Base-by-base conservation (phyloP, 2,888 invertebrate species). In the Ernsta delagoae region DNA sequence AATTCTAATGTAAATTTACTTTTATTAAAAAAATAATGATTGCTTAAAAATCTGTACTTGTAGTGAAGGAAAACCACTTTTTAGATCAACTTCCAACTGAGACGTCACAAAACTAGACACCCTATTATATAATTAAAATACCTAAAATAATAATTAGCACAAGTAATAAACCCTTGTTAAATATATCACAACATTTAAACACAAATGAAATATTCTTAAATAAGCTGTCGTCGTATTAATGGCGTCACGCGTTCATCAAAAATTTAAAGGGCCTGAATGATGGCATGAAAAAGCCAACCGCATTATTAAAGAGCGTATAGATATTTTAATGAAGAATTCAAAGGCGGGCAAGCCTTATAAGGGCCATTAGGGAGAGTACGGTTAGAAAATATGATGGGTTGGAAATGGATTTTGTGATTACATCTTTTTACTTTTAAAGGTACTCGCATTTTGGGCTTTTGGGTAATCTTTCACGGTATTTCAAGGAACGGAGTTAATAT, bases 281-380 rank as follows among this genome's bases (percentile, higher is more conserved):
- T 56, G 67, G 53, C 61, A 43, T 67, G 60, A 67, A 61, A 67
- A 61, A 67, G 67, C 67, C 61, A 67, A 54, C 67, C 67, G 43
- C 61, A 54, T 53, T 9, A 60, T 61, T 43, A 67, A 61, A 41
- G 34, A 56, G 61, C 48, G 67, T 67, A 61, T 67, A 61, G 61
- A 61, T 67, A 67, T 67, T 67, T 67, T 61, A 61, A 67, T 67
- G 61, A 67, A 67, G 60, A 67, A 48, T 61, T 67, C 61, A 67
- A 67, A 67, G 53, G 61, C 56, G 12, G 48, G 54, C 45, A 61
- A 48, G 67, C 67, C 67, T 61, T 53, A 60, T 66, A 56, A 67
- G 61, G 61, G 61, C 61, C 67, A 67, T 67, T 67, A 67, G 24
- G 56, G 66, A 16, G 54, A 54, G 67, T 56, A 41, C 53, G 45